These are phyloP conservation scores for Andrena bucephala DNA, from an alignment of 2,888 invertebrate species.

Conservation along the genomic window DNA sequence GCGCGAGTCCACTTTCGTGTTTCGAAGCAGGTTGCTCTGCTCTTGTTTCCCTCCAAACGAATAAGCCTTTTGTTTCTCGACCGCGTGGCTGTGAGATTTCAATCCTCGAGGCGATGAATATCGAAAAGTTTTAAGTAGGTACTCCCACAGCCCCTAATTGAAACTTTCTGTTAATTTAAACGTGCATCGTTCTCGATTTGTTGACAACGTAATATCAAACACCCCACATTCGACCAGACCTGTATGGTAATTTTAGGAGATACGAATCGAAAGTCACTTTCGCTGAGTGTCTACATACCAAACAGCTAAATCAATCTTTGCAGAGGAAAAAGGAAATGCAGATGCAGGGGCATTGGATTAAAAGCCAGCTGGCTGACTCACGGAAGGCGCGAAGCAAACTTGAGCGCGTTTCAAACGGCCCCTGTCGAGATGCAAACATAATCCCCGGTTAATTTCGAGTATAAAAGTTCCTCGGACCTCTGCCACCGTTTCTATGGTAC, in stretches of 20 bases:
- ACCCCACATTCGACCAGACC: too few species aligned
- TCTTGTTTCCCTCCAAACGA: constrained; percentile 1
- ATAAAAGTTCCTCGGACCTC: constrained; percentile 26
- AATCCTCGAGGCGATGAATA: background rate
- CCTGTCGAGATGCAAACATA: constrained; percentile 27
- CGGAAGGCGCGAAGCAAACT: constrained; percentile 21
- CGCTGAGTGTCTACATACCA: background rate
- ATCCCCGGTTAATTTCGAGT: constrained; percentile 38
- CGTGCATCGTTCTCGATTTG: too few species aligned
- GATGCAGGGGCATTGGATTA: background rate
- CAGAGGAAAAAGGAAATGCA: background rate
- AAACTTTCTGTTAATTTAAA: too few species aligned
- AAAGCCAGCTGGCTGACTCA: constrained; percentile 5
- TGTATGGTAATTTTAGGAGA: too few species aligned
- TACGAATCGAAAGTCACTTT: constrained; percentile 5
- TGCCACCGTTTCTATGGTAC: constrained; percentile 12
- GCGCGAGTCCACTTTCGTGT: constrained; percentile 2
- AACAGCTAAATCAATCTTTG: background rate
- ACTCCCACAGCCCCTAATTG: too few species aligned
- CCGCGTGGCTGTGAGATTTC: background rate
- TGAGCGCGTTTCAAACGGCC: constrained; percentile 6
- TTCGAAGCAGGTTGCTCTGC: background rate
- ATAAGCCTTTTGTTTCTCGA: background rate
- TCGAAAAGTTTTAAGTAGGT: background rate
- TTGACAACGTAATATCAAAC: too few species aligned